Conservation (phyloP, 2,113 vertebrate genomes). For the Oncorhynchus kisutch region DNA sequence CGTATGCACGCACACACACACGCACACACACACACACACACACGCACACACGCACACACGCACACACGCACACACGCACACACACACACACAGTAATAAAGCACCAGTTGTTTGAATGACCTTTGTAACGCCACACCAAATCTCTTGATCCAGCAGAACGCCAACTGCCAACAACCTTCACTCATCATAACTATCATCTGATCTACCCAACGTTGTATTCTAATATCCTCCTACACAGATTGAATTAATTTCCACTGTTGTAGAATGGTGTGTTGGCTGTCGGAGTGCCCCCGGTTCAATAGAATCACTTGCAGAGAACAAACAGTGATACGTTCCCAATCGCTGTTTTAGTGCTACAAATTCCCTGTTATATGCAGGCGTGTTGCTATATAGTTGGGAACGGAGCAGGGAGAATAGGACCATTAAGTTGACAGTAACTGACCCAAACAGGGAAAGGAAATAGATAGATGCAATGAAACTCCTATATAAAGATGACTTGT, state of each 20-base stretch:
- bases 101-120: slow-evolving; percentile 45
- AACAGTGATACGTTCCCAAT: slow-evolving; percentile 31
- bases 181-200: slow-evolving; percentile 57
- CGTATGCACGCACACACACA: no score
- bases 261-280: slow-evolving; percentile 39
- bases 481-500: background rate
- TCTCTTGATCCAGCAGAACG: slow-evolving; percentile 49
- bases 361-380: slow-evolving; percentile 10
- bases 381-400: slow-evolving; percentile 41
- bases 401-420: slow-evolving; percentile 12
- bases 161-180: slow-evolving; percentile 31
- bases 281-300: slow-evolving; percentile 35
- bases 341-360: slow-evolving; percentile 20
- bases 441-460: slow-evolving; percentile 6
- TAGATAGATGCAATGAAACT: background rate
- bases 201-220: slow-evolving; percentile 51
- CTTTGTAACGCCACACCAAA: slow-evolving; percentile 56
- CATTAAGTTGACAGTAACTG: slow-evolving; percentile 13
- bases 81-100: slow-evolving; percentile 28
- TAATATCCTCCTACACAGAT: slow-evolving; percentile 46
- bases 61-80: no score
- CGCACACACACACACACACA: no score
- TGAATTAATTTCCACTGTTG: slow-evolving; percentile 57
- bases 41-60: no score
- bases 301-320: slow-evolving; percentile 40